These are phyloP conservation scores for Anastatus disparis DNA, from an alignment of 1,140 invertebrate genomes.

Conservation along the genomic window DNA sequence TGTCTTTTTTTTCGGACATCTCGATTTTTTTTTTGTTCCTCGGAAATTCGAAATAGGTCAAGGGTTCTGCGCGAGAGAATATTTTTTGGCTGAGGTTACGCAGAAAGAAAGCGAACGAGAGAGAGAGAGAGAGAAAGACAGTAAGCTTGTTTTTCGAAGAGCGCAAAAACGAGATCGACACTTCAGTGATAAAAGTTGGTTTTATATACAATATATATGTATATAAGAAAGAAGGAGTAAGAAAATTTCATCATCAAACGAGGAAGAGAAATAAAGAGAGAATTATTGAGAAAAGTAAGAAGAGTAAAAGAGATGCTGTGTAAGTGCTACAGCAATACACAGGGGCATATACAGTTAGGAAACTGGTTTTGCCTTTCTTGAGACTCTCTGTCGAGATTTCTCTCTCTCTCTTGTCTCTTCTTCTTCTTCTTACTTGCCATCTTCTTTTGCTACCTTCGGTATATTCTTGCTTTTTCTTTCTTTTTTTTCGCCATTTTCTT, in stretches of 20 bases:
- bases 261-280: constrained; percentile 23
- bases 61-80: neutral
- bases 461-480: too few relatives aligned
- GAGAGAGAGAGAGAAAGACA: neutral
- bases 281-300: neutral
- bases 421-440: constrained; percentile 12
- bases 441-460: too few relatives aligned
- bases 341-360: constrained; percentile 42
- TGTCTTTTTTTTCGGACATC: neutral
- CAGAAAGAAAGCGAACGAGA: neutral
- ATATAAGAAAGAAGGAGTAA: constrained; percentile 1
- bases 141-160: constrained; percentile 13
- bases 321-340: too few relatives aligned
- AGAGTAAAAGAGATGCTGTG: neutral
- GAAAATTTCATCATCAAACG: constrained; percentile 14
- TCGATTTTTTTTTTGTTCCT: neutral
- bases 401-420: constrained; percentile 19
- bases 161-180: constrained; percentile 13
- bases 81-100: constrained; percentile 12
- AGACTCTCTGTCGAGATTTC: constrained; percentile 25
- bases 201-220: too few relatives aligned
- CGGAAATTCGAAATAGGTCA: constrained; percentile 23
- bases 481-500: neutral
- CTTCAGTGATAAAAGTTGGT: too few relatives aligned
- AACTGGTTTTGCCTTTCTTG: constrained; percentile 42